Conservation (phyloP, 1,140 invertebrate species). For the Hypothenemus hampei region DNA sequence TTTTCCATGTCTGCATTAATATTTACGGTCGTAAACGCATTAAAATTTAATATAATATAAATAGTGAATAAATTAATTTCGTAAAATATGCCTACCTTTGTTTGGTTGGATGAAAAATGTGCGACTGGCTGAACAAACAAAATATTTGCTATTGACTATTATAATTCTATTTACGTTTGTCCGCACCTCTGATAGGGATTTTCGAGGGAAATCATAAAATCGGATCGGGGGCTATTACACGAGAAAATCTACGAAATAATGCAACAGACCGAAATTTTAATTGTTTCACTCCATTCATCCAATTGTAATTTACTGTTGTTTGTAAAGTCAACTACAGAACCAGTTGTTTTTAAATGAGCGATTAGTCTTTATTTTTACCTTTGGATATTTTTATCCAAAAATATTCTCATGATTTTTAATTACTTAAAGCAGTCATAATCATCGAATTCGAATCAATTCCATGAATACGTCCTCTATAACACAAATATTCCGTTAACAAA, state of each 20-base stretch:
- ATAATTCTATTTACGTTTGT: conserved; percentile 44
- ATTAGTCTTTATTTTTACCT: too few relatives aligned
- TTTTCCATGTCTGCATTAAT: conserved; percentile 29
- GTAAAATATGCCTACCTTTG: conserved; percentile 41
- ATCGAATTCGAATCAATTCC: too few relatives aligned
- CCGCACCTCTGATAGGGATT: conserved; percentile 39
- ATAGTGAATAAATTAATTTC: conserved; percentile 34
- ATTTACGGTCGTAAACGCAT: conserved; percentile 29
- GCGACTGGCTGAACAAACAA: conserved; percentile 43
- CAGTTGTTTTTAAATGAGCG: too few relatives aligned
- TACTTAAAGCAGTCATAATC: too few relatives aligned
- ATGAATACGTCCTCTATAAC: too few relatives aligned
- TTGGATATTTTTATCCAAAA: too few relatives aligned
- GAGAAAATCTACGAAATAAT: conserved; percentile 32
- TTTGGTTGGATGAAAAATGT: conserved; percentile 42
- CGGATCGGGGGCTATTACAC: conserved; percentile 34
- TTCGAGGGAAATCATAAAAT: conserved; percentile 41
- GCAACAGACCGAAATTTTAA: conserved; percentile 47
- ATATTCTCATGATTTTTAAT: too few relatives aligned
- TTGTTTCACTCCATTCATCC: conserved; percentile 37
- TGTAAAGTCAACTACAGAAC: too few relatives aligned
- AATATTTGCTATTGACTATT: conserved; percentile 42
- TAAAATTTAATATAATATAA: conserved; percentile 30
- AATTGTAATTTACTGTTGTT: not conserved
- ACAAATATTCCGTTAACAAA: conserved; percentile 43